These are phyloP conservation scores for Phymorhynchus buccinoides DNA, from an alignment of 1,140 invertebrate genomes.

Conservation along the genomic window DNA sequence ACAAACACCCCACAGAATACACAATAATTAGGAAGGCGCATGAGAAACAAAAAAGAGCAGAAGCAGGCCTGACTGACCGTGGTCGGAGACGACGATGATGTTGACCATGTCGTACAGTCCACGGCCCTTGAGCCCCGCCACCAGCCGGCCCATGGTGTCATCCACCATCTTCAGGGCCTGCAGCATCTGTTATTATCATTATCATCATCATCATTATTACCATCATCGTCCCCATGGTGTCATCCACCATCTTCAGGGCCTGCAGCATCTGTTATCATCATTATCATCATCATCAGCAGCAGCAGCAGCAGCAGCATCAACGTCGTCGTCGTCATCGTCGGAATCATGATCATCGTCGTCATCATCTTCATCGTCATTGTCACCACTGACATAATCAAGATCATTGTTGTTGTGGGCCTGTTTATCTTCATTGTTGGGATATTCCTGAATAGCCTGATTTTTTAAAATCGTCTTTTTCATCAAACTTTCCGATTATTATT, in stretches of 20 bases:
- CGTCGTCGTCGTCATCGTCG: not conserved
- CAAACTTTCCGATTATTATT: too few relatives aligned
- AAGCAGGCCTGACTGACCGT: constrained; percentile 53
- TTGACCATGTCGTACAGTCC: constrained; percentile 72
- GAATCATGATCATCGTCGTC: not conserved
- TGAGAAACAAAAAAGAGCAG: not conserved
- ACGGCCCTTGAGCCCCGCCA: constrained; percentile 75
- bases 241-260: not conserved
- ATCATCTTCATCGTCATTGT: not conserved
- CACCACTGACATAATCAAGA: not conserved
- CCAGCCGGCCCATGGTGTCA: constrained; percentile 79
- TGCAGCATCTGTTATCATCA: not conserved
- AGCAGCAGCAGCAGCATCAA: not conserved
- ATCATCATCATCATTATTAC: not conserved
- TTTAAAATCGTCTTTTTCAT: too few relatives aligned
- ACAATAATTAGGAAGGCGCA: too few relatives aligned
- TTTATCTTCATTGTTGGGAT: too few relatives aligned
- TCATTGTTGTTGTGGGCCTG: too few relatives aligned
- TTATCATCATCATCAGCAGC: not conserved
- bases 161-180: constrained; percentile 77
- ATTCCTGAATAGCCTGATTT: too few relatives aligned
- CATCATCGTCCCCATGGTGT: not conserved
- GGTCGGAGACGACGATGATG: constrained; percentile 68
- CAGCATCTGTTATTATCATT: constrained; percentile 49
- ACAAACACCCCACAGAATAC: too few relatives aligned